Base-by-base conservation (phyloP, 2,113 vertebrate species). In the Syngnathus scovelli region DNA sequence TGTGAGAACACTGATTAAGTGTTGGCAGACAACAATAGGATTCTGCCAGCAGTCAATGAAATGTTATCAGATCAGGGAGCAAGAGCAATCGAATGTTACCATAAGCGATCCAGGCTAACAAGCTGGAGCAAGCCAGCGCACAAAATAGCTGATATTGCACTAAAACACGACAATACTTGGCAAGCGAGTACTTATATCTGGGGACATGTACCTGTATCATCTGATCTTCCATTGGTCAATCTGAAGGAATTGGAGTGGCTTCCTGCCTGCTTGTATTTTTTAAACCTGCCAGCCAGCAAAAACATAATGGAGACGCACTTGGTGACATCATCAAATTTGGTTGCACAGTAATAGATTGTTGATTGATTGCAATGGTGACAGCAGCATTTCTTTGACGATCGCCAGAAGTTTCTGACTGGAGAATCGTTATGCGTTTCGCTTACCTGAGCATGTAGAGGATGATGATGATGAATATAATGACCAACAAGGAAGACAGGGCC, bases 381-480 rank as follows among this genome's bases (percentile, higher is more conserved):
- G 66, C 65, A 76, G 71, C 68, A 70, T 64, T 61, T 72, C 15
- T 33, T 33, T 38, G 51, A 65, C 39, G 27, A 27, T 70, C 33
- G 0, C 61, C 56, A 46, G 70, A 74, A 61, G 71, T 68, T 56
- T 80, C 27, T 0, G 9, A 16, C 49, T n/a, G 41, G n/a, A 7
- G 43, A 23, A 15, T 39, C 38, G 1, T 23, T 38, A 27, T 4
- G 39, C 33, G 43, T 56, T 62, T 71, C 60, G 82, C 94, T 91
- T 77, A 96, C 96, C 95, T 94, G 89, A 99, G 92, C 95, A 99
- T 98, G 90, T 98, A 99, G 56, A 99, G 92, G 86, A 99, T 92
- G 80, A 99, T 98, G 90, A 98, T 94, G 91, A 99, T 96, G 90
- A 98, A 99, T 87, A 96, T 94, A 77, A 98, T 98, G 80, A 98